These are phyloP conservation scores for Sturnira hondurensis DNA, from an alignment of 2,113 vertebrate genomes.

Conservation along the genomic window DNA sequence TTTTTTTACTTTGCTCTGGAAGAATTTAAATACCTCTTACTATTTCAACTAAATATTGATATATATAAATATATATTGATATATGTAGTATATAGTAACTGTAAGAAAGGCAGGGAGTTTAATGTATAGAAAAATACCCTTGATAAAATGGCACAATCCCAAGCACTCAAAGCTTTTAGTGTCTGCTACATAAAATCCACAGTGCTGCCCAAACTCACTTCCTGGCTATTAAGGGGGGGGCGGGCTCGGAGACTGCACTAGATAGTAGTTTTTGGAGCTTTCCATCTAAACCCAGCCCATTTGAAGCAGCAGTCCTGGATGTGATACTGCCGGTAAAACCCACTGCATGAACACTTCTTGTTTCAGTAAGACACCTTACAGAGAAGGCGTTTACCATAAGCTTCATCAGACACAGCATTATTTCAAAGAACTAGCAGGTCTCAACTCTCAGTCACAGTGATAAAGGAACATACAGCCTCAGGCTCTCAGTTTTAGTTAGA, in stretches of 20 bases:
- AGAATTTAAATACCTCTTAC: slow-evolving; percentile 53
- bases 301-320: slow-evolving; percentile 12
- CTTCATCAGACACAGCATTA: slow-evolving; percentile 23
- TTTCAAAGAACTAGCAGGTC: slow-evolving; percentile 47
- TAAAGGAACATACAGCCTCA: not conserved
- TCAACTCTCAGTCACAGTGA: slow-evolving; percentile 39
- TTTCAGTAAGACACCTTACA: slow-evolving; percentile 49
- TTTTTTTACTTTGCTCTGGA: not conserved
- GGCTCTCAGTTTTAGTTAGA: slow-evolving; percentile 22
- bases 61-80: not conserved
- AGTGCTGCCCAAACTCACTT: slow-evolving; percentile 23
- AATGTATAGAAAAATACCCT: slow-evolving; percentile 25
- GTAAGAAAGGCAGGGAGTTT: slow-evolving; percentile 18
- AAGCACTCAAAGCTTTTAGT: slow-evolving; percentile 54
- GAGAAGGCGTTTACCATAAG: slow-evolving; percentile 37
- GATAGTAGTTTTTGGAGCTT: slow-evolving; percentile 9
- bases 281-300: slow-evolving; percentile 40
- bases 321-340: slow-evolving; percentile 27
- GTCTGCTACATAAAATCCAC: slow-evolving; percentile 39
- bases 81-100: not conserved
- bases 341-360: slow-evolving; percentile 42
- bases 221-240: slow-evolving; percentile 25
- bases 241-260: slow-evolving; percentile 48
- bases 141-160: slow-evolving; percentile 9
- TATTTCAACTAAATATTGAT: not conserved